phyloP scores from a whole-genome alignment of 2,888 invertebrate species.

The Sacculina carcini region DNA sequence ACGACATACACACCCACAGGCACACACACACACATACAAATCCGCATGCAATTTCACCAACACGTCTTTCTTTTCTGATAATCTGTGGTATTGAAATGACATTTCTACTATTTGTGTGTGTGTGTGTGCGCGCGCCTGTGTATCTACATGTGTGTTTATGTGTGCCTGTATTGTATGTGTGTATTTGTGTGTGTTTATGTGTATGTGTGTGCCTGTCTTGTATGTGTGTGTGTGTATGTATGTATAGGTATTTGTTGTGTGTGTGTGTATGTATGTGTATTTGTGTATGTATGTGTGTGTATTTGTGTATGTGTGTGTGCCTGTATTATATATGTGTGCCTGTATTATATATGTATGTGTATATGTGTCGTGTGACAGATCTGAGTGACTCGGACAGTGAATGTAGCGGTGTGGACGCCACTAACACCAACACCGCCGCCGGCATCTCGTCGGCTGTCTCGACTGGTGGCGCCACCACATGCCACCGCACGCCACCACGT shows the following conservation, averaged over 20 bases:
- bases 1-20: too few species aligned
- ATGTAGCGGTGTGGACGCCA: constrained; percentile 38
- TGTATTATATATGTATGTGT: background rate
- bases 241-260: background rate
- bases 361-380: constrained; percentile 24
- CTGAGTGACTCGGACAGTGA: constrained; percentile 76
- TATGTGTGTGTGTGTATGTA: background rate
- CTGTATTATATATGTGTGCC: too few species aligned
- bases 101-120: too few species aligned
- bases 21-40: too few species aligned
- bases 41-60: too few species aligned
- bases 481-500: background rate
- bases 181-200: background rate
- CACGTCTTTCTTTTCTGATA: too few species aligned
- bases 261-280: background rate
- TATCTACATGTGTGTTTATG: too few species aligned
- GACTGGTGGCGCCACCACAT: background rate
- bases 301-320: background rate
- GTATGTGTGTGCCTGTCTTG: background rate
- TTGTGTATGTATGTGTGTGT: constrained; percentile 1
- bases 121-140: too few species aligned
- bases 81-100: too few species aligned
- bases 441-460: constrained; percentile 8
- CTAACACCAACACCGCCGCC: constrained; percentile 25
- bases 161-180: too few species aligned